Percentiles rank a stretch among this genome's conserved stretches.
These are phyloP conservation scores for Cottus gobio DNA, from an alignment of 2,113 vertebrate genomes.

Conservation along the genomic window DNA sequence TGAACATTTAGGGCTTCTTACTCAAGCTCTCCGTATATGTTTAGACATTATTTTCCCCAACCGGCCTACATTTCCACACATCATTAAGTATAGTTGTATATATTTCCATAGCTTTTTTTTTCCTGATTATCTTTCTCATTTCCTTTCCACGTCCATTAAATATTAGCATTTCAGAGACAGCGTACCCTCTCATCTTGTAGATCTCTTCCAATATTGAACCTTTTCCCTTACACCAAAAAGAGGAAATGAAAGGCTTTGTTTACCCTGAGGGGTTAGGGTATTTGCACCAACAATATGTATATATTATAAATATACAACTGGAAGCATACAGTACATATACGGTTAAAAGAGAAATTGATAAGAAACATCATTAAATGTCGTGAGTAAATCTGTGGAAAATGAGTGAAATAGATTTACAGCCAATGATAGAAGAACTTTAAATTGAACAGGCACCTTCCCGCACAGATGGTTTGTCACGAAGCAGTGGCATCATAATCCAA, in stretches of 20 bases:
- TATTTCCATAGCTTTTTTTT: constrained; percentile 29
- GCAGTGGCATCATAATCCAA: constrained; percentile 67
- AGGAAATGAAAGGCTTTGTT: constrained; percentile 61
- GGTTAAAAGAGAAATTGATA: constrained; percentile 7
- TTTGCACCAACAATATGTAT: constrained; percentile 17
- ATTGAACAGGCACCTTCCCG: constrained; percentile 56
- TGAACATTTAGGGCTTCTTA: background rate
- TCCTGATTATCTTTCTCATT: constrained; percentile 37
- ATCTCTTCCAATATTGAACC: constrained; percentile 56
- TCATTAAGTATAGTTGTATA: constrained; percentile 27
- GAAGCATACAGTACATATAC: constrained; percentile 6
- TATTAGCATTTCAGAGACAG: constrained; percentile 71
- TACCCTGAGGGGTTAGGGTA: constrained; percentile 47
- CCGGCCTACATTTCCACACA: constrained; percentile 6
- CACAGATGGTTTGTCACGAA: constrained; percentile 64
- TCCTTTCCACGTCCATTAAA: constrained; percentile 66
- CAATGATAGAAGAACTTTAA: constrained; percentile 52
- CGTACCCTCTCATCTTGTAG: constrained; percentile 42
- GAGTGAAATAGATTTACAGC: constrained; percentile 8
- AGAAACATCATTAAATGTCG: constrained; percentile 16
- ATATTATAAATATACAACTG: constrained; percentile 15
- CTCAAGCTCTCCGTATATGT: background rate
- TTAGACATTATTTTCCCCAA: background rate
- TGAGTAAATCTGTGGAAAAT: constrained; percentile 2
- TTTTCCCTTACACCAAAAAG: constrained; percentile 55